Evolutionary conservation across 2,888 invertebrate species (phyloP), one percentile per base, ranked within the genome.

Genomic region (Empis livida): DNA sequence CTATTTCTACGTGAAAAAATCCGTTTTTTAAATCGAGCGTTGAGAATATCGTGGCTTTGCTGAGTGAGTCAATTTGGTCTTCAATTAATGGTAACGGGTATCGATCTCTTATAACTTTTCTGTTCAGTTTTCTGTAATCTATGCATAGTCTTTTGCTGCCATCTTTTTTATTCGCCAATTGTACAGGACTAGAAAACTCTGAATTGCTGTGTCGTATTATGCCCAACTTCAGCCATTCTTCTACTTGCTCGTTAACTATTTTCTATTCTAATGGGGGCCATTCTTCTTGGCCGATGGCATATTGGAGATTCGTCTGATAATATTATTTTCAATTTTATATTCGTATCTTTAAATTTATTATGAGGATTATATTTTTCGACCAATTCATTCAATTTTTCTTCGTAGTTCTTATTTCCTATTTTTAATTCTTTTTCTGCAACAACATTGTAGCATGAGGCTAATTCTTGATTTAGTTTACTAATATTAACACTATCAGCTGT

Each of bases 1-100:
- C 49, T 2, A 54, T 35, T 15, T 47, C 37, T 13, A 51, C 49
- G 15, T 52, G 47, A 17, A 53, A 52, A 41, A 49, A 49, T 2
- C 45, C 50, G 31, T 53, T 46, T 20, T 47, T 44, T 10, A 54
- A 45, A 35, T 51, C 51, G 27, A 39, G 49, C 16, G 27, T 49
- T 42, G 31, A 48, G 44, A 37, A 49, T 49, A 15, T 44, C 30
- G 27, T 47, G 23, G 10, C n/a, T 23, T 41, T 48, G 30, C 37
- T 48, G 43, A 17, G 46, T 38, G 11, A 46, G 17, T 13, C 46
- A 43, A 40, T 49, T 10, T 40, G 44, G 27, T 51, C 49, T 9
- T 51, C 51, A 11, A 51, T 51, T n/a, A 51, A 13, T 11, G 39
- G 39, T 16, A 39, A 11, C 13, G 39, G 16, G 4, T 15, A 39